A percentile compares a stretch with the other conserved stretches of the same genome.
phyloP scores from a whole-genome alignment of 2,797 vertebrate genomes.

The Crenichthys baileyi region DNA sequence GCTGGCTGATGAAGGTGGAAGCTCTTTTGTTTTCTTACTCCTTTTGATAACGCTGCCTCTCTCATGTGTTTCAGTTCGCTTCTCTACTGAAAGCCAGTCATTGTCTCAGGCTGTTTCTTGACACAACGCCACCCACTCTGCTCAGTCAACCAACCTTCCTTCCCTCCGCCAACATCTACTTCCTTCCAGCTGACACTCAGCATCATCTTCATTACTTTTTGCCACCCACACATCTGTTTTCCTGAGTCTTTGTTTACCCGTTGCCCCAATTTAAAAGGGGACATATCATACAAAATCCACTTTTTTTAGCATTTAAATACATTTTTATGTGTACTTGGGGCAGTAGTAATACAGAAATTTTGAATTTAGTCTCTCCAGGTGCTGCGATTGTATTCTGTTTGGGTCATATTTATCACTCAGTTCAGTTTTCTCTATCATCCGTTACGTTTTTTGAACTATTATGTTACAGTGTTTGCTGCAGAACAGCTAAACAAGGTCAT shows the following conservation, averaged over 20 bases:
- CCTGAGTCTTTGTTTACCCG: not conserved
- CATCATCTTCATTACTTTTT: not conserved
- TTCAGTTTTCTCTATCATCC: no score
- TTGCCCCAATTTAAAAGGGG: not conserved
- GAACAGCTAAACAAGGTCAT: no score
- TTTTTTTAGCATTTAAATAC: no score
- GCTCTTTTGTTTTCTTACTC: not conserved
- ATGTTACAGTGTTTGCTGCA: no score
- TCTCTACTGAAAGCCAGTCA: not conserved
- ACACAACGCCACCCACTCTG: not conserved
- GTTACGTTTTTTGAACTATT: no score
- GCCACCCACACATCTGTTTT: conserved; percentile 1
- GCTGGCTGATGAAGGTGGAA: no score
- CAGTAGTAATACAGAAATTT: no score
- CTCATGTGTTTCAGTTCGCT: not conserved
- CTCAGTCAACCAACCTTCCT: conserved; percentile 7
- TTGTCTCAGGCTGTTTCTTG: not conserved
- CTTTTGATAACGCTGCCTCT: not conserved
- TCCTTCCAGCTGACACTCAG: conserved; percentile 7
- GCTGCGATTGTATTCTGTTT: no score
- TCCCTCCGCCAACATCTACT: conserved; percentile 2
- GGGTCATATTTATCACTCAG: no score
- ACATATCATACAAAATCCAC: no score
- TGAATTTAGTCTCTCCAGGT: no score
- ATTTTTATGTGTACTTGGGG: no score